phyloP scores from a whole-genome alignment of 2,797 vertebrate species.

The Pampus argenteus region DNA sequence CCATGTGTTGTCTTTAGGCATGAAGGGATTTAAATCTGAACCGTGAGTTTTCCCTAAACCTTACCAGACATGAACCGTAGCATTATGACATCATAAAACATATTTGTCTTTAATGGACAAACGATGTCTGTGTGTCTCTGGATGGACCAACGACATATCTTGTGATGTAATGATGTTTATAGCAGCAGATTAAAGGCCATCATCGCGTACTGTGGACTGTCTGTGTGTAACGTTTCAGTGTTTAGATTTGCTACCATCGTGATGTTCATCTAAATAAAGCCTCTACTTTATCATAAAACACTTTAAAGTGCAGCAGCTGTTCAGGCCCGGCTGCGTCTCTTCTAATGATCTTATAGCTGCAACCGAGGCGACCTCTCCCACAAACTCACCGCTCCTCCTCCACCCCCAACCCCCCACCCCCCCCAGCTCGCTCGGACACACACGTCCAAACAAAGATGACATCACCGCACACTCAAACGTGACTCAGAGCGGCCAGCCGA shows the following conservation, averaged over 20 bases:
- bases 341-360: slow-evolving; percentile 48
- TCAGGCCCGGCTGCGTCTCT: slow-evolving; percentile 25
- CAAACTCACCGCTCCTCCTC: slow-evolving; percentile 9
- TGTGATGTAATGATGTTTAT: no score
- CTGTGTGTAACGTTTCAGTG: neutral
- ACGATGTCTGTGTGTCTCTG: no score
- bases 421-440: slow-evolving; percentile 15
- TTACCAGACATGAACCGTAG: no score
- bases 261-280: neutral
- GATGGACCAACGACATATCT: no score
- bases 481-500: slow-evolving; percentile 52
- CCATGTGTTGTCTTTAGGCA: no score
- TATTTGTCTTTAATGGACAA: no score
- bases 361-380: slow-evolving; percentile 40
- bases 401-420: neutral
- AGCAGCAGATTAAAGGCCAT: no score
- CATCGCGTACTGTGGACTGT: no score
- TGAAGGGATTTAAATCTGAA: no score
- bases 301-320: slow-evolving; percentile 28
- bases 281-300: neutral
- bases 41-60: no score
- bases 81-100: no score
- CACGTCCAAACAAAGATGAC: slow-evolving; percentile 62
- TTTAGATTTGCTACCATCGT: no score
- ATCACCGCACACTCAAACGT: slow-evolving; percentile 56